Conservation (phyloP, 2,797 vertebrate genomes). For the Dendrocincla fuliginosa region DNA sequence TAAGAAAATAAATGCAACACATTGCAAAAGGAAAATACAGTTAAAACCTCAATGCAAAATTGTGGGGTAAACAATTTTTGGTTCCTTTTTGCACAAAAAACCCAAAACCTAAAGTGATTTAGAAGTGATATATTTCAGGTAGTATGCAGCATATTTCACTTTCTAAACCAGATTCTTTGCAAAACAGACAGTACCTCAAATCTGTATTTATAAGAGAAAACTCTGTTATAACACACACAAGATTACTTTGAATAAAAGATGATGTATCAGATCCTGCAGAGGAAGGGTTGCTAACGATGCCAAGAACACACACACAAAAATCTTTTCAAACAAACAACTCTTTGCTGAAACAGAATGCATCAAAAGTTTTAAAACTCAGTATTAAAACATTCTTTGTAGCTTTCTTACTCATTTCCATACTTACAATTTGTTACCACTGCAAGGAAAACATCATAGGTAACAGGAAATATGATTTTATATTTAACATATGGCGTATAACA, state of each 20-base stretch:
- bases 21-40: background rate
- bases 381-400: background rate
- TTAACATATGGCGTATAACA: background rate
- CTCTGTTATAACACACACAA: background rate
- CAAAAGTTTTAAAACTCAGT: background rate
- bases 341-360: background rate
- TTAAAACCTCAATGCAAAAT: background rate
- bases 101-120: background rate
- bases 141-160: background rate
- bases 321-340: rapidly evolving
- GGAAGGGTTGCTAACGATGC: background rate
- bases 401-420: background rate
- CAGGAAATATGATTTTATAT: background rate
- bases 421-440: background rate
- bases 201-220: background rate
- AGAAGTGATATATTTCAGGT: background rate
- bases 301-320: background rate
- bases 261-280: background rate
- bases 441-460: background rate
- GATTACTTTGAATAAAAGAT: background rate
- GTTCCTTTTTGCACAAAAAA: background rate
- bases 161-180: background rate
- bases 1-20: background rate
- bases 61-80: background rate
- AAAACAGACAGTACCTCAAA: background rate